These are phyloP conservation scores for Globicephala melas DNA, from an alignment of 2,113 vertebrate species.

Conservation along the genomic window DNA sequence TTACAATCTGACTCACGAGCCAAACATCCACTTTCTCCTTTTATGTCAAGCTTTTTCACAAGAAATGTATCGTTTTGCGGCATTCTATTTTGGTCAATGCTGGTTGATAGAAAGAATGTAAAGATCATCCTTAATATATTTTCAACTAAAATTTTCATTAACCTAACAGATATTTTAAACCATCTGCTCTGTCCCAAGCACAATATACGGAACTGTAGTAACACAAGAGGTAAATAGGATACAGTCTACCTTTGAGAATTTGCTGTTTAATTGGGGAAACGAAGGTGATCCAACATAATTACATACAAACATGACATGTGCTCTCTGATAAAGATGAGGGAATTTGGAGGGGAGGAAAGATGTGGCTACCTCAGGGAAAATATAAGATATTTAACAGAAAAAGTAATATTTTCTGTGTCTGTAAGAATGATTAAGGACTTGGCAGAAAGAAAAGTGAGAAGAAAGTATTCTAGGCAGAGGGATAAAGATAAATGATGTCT, in stretches of 20 bases:
- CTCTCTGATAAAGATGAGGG: neutral
- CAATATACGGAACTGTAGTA: neutral
- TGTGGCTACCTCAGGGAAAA: neutral
- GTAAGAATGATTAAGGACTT: neutral
- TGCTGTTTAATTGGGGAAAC: neutral
- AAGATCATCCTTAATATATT: neutral
- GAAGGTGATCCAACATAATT: neutral
- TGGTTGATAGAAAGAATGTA: neutral
- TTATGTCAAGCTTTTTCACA: neutral
- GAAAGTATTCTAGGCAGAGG: neutral
- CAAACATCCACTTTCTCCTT: neutral
- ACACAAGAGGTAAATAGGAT: neutral
- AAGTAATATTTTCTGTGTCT: neutral
- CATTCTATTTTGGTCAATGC: neutral
- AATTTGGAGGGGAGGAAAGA: neutral
- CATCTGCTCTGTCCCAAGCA: neutral
- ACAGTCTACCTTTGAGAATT: neutral
- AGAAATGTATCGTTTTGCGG: slow-evolving; percentile 18
- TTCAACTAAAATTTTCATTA: neutral
- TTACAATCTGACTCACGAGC: neutral
- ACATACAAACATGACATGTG: neutral
- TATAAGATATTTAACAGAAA: neutral
- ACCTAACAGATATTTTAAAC: neutral
- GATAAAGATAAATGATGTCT: slow-evolving; percentile 5
- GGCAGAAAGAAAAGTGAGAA: neutral